Evolutionary conservation across 2,797 vertebrate genomes (phyloP).

Genomic region (Onychomys torridus): DNA sequence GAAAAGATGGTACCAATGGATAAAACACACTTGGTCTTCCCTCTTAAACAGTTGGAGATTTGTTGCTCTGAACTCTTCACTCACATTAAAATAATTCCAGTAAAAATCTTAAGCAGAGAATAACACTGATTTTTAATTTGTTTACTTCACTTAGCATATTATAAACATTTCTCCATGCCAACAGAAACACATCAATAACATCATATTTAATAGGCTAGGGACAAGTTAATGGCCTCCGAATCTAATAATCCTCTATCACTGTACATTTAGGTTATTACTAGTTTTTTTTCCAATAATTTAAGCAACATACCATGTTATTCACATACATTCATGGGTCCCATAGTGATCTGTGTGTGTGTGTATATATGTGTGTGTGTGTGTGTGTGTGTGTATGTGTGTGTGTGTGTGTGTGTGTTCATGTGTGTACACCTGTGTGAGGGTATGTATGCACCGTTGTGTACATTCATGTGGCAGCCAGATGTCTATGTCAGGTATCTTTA

Average conservation of each 20-base stretch:
- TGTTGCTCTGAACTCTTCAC: neutral
- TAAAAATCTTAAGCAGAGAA: conserved; percentile 16
- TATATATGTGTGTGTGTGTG: neutral
- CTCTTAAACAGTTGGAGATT: neutral
- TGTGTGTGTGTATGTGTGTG: neutral
- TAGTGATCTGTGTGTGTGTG: neutral
- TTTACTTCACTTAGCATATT: conserved; percentile 19
- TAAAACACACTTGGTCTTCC: neutral
- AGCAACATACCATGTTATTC: neutral
- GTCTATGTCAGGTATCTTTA: neutral
- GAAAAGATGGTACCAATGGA: neutral
- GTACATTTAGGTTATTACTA: neutral
- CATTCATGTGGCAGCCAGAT: neutral
- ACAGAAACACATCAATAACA: neutral
- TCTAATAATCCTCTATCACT: neutral
- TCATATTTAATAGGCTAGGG: neutral
- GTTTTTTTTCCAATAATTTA: conserved; percentile 9
- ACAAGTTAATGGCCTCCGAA: neutral
- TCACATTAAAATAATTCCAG: conserved; percentile 47
- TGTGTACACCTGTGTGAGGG: neutral
- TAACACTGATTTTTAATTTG: conserved; percentile 52
- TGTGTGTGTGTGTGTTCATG: neutral
- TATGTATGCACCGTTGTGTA: neutral
- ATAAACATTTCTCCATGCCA: neutral
- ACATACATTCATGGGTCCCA: neutral